phyloP scores from a whole-genome alignment of 2,797 vertebrate genomes.

The Squalus acanthias region DNA sequence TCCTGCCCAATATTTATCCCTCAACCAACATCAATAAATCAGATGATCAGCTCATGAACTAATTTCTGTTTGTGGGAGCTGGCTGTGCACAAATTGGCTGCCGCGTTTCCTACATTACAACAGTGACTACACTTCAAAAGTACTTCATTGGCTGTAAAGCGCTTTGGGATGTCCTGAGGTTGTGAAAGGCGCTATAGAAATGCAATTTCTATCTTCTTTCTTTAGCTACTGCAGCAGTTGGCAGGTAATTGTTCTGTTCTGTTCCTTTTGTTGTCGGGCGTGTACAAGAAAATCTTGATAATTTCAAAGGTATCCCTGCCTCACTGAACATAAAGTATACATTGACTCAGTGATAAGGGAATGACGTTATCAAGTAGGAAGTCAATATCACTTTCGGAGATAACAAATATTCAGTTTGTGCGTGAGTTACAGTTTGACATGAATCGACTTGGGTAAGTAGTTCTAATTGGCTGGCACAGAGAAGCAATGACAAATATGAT shows the following conservation, averaged over 20 bases:
- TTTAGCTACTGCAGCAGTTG: neutral
- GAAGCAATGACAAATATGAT: neutral
- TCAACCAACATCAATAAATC: neutral
- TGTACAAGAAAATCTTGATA: neutral
- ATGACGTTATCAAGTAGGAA: neutral
- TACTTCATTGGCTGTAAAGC: neutral
- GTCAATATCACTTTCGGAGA: neutral
- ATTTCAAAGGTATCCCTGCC: neutral
- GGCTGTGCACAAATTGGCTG: neutral
- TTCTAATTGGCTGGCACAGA: neutral
- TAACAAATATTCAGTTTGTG: neutral
- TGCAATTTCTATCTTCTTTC: neutral
- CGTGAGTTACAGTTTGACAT: neutral
- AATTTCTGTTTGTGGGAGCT: neutral
- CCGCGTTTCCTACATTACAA: neutral
- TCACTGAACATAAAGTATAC: neutral
- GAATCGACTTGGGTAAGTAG: neutral
- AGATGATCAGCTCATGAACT: neutral
- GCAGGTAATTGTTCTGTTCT: neutral
- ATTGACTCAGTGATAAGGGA: neutral
- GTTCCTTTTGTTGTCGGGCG: neutral
- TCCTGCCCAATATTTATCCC: neutral
- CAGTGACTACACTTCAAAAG: neutral
- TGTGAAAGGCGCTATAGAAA: neutral
- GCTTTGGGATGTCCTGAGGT: neutral